Base-by-base conservation (phyloP, 2,113 vertebrate species). In the Oxyura jamaicensis region DNA sequence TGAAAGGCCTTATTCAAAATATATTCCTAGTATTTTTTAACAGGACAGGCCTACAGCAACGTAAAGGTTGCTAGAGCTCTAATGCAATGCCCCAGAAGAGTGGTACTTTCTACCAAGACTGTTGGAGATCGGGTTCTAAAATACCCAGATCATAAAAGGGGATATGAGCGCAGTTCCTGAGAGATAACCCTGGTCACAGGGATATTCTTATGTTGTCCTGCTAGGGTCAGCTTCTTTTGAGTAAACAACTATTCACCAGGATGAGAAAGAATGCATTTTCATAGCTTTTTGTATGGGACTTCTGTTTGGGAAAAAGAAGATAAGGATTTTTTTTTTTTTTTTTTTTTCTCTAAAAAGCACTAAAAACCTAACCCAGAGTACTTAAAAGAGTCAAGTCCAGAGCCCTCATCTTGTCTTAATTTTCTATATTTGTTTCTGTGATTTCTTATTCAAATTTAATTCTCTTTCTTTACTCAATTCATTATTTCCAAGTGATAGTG, bases 401-500 rank as follows among this genome's bases (percentile, higher is more conserved):
- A 88, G 56, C 52, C 31, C 13, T 55, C 6, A 39, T 71, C 67
- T 90, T 88, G 12, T 71, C 48, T 44, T 25, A 90, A 5, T 79
- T 91, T 78, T 48, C 69, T 68, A 13, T 12, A 14, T 75, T 96
- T 96, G 53, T 97, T 89, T 94, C 50, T 75, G 28, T 82, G 28
- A 72, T 90, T 96, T 96, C 41, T 66, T 88, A 91, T 86, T 96
- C 33, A 91, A 93, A 86, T 87, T 75, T 68, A 60, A 28, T 91
- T 91, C 16, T 94, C 84, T 94, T 77, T 26, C 35, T 91, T 88
- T 91, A 90, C 13, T 83, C 28, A 4, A 3, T 92, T 81, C 85
- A 96, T 91, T 92, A 89, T 80, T 95, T 96, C 65, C 80, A 95
- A 96, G 60, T 75, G 80, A 94, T 94, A 41, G 91, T 91, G 83